Evolutionary conservation across 2,888 invertebrate species (phyloP), one percentile per base, ranked within the genome.

Genomic region (Drosophila testacea): DNA sequence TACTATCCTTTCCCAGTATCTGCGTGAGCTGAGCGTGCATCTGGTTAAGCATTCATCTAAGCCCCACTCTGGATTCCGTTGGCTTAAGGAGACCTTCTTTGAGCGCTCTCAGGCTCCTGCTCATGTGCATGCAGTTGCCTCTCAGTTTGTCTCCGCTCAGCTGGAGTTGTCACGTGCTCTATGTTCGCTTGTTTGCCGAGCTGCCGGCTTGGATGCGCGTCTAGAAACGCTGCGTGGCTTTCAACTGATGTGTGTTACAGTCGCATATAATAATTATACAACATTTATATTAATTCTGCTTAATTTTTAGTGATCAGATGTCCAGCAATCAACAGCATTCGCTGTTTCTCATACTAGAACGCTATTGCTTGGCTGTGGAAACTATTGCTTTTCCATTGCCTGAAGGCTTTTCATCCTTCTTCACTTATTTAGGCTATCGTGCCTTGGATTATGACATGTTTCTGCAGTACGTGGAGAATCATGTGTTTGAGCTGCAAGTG

Each of bases 361-460:
- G 97, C 82, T 97, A 96, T 92, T 95, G 95, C 83, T 93, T 96
- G 80, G 96, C 97, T 1, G 94, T 95, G 16, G 96, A 96, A 89
- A 95, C 95, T 4, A 94, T 96, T 73, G 97, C 96, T 34, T 98
- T 96, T 92, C 96, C 96, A 0, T 92, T 97, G 76, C 97, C 97
- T 10, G 96, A 96, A 89, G 97, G 97, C 11, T 97, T 97, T 92
- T 95, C 96, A 16, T 97, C 97, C 4, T 98, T 97, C 93, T 96
- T 97, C 92, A 96, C 97, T 2, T 97, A 96, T 92, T 94, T 98
- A 59, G 97, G 97, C 1, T 97, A 96, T 92, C 94, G 96, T 81
- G 95, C 96, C 28, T 93, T 97, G 74, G 94, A 95, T 32, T 96
- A 96, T 92, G 94, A 95, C 74, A 94, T 95, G 91, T 98, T 98